A percentile compares a stretch with the other conserved stretches of the same genome.
Conservation (phyloP, 1,140 invertebrate species). For the Eueides isabella region DNA sequence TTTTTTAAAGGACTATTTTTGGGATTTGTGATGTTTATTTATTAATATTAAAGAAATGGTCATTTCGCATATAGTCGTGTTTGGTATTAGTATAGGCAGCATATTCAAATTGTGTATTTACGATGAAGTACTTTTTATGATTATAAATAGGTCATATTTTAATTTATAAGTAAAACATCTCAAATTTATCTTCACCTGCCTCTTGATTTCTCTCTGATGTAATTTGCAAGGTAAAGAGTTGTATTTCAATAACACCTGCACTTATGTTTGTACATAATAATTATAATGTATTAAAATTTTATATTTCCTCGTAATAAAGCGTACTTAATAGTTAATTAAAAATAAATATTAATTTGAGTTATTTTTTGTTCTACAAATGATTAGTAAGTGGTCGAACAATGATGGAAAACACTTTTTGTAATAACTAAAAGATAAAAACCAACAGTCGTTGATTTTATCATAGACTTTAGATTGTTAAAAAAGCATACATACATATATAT, state of each 20-base stretch:
- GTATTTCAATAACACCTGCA: constrained; percentile 2
- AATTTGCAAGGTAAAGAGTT: constrained; percentile 8
- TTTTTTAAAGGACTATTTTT: constrained; percentile 9
- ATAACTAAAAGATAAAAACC: not conserved
- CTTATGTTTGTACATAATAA: not conserved
- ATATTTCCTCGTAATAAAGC: constrained; percentile 5
- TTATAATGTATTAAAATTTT: constrained; percentile 12
- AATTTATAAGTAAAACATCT: no score
- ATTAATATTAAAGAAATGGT: not conserved
- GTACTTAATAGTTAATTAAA: not conserved
- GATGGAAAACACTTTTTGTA: not conserved
- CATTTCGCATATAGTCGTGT: not conserved
- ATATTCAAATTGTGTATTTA: not conserved
- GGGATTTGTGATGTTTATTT: not conserved
- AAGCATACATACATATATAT: not conserved
- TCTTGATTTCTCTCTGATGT: not conserved
- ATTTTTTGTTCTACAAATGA: not conserved
- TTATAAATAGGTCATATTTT: no score
- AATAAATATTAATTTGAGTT: not conserved
- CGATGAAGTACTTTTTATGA: not conserved
- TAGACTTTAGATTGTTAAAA: not conserved
- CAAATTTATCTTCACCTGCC: no score
- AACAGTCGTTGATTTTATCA: not conserved
- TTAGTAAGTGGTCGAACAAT: not conserved
- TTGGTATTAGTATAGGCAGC: not conserved